Percentiles rank a stretch among this genome's conserved stretches.
Conservation (phyloP, 2,113 vertebrate species). For the Cathartes aura region DNA sequence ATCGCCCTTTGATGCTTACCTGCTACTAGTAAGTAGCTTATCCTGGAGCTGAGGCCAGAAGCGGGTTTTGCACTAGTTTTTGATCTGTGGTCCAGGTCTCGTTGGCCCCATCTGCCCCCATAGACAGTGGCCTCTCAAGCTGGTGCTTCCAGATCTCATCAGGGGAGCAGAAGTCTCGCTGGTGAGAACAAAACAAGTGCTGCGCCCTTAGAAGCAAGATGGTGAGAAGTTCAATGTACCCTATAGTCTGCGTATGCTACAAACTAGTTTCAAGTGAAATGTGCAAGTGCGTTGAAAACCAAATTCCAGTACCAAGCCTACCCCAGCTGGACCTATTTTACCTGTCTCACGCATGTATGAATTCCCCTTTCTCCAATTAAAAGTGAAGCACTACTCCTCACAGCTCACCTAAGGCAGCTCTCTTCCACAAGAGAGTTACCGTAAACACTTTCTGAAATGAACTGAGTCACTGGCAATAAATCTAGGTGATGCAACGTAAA, state of each 20-base stretch:
- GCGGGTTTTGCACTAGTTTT: background rate
- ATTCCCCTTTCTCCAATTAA: background rate
- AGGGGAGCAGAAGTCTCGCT: background rate
- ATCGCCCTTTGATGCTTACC: background rate
- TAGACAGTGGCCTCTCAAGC: background rate
- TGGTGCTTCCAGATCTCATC: background rate
- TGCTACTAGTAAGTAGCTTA: background rate
- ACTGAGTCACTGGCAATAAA: background rate
- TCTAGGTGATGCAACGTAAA: background rate
- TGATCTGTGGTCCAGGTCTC: accelerated
- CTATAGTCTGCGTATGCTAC: accelerated
- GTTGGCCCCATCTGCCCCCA: accelerated
- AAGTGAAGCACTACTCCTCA: background rate
- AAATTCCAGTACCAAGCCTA: background rate
- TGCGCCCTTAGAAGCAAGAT: background rate
- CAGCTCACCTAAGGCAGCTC: background rate
- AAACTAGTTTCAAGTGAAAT: background rate
- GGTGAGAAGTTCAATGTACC: background rate
- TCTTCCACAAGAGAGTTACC: background rate
- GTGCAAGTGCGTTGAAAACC: background rate
- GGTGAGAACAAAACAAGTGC: background rate
- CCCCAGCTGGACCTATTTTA: background rate
- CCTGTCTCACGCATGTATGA: background rate
- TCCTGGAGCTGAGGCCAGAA: background rate
- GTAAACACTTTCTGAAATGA: background rate